Percentiles rank a stretch among this genome's conserved stretches.
Conservation (phyloP, 2,888 invertebrate genomes). For the Cephus sareptanus region DNA sequence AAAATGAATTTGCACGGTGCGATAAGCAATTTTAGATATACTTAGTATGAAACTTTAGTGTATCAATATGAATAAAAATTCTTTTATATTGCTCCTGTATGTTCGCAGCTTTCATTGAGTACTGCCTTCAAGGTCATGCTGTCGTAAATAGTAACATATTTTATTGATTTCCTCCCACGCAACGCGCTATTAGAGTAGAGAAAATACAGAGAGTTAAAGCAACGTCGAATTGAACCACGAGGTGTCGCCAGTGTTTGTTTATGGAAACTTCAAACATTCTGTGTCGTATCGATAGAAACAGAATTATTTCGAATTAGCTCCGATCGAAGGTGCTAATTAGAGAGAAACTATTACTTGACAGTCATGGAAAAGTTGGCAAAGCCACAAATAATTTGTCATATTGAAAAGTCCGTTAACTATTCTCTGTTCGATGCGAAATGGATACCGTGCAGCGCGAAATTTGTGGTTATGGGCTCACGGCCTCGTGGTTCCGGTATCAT, state of each 20-base stretch:
- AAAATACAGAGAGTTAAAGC: not conserved
- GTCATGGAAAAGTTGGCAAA: constrained; percentile 75
- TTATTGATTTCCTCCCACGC: not conserved
- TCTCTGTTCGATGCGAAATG: constrained; percentile 94
- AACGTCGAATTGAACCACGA: not conserved
- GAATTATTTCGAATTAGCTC: not conserved
- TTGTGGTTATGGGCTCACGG: constrained; percentile 87
- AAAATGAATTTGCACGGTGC: not conserved
- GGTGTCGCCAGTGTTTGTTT: constrained; percentile 37
- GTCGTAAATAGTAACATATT: not conserved
- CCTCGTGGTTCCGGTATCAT: constrained; percentile 88
- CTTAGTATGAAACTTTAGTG: not conserved
- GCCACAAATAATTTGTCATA: constrained; percentile 90
- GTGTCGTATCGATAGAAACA: not conserved
- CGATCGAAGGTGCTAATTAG: not conserved
- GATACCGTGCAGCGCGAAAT: constrained; percentile 95
- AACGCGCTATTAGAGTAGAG: not conserved
- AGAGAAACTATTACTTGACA: not conserved
- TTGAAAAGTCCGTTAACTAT: constrained; percentile 84
- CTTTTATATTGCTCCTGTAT: not conserved
- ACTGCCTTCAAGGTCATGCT: not conserved
- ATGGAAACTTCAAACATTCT: constrained; percentile 23
- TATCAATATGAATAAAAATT: not conserved
- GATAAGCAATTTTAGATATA: not conserved
- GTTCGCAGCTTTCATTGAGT: not conserved